These are phyloP conservation scores for Drosophila anceps DNA, from an alignment of 2,888 invertebrate genomes.

Conservation along the genomic window DNA sequence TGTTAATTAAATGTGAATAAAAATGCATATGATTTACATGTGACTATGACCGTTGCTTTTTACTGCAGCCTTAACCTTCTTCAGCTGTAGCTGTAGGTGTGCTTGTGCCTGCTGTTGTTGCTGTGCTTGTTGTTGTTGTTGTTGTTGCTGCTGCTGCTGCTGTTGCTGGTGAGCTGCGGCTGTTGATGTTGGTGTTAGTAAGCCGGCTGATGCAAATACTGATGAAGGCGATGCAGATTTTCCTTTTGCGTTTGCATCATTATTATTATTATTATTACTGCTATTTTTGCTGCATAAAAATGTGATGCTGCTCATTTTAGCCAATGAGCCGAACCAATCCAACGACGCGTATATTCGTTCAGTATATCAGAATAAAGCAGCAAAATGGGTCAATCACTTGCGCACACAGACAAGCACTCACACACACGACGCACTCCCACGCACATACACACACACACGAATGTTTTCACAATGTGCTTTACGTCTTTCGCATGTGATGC, in stretches of 20 bases:
- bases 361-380: slow-evolving; percentile 36
- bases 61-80: slow-evolving; percentile 68
- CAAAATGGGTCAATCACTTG: slow-evolving; percentile 73
- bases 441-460: slow-evolving; percentile 12
- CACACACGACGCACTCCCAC: slow-evolving; percentile 29
- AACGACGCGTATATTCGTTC: slow-evolving; percentile 26
- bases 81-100: slow-evolving; percentile 36
- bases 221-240: slow-evolving; percentile 29
- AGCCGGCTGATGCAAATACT: slow-evolving; percentile 46
- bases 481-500: slow-evolving; percentile 56
- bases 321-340: slow-evolving; percentile 27
- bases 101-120: slow-evolving; percentile 24
- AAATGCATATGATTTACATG: slow-evolving; percentile 77
- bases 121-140: too few relatives aligned
- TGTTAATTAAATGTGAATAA: slow-evolving; percentile 46
- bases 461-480: slow-evolving; percentile 15
- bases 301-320: slow-evolving; percentile 77
- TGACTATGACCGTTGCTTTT: slow-evolving; percentile 68
- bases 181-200: slow-evolving; percentile 49
- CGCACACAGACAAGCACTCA: slow-evolving; percentile 24
- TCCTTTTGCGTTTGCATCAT: slow-evolving; percentile 45
- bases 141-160: background rate
- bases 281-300: slow-evolving; percentile 73
- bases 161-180: slow-evolving; percentile 13
- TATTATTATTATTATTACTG: slow-evolving; percentile 35